Evolutionary conservation across 2,797 vertebrate genomes (phyloP).

Genomic region (Molossus molossus): DNA sequence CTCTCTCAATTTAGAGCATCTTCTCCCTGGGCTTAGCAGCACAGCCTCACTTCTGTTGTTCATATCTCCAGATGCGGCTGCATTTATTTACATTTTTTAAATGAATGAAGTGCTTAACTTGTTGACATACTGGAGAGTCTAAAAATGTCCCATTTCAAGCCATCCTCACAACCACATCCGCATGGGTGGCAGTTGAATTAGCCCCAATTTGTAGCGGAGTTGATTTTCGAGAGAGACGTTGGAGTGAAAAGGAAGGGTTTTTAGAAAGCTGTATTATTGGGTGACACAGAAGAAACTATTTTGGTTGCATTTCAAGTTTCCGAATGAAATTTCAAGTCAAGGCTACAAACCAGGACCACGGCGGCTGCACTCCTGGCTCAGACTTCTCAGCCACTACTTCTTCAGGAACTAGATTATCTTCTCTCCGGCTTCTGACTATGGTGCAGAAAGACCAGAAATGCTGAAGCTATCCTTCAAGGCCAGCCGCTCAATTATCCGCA

Average conservation of each 20-base stretch:
- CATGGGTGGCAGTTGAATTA: conserved; percentile 5
- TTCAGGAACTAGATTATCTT: neutral
- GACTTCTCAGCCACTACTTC: neutral
- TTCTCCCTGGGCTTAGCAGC: conserved; percentile 40
- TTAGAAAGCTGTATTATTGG: conserved; percentile 62
- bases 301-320: conserved; percentile 71
- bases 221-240: conserved; percentile 74
- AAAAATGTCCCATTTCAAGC: conserved; percentile 66
- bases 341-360: neutral
- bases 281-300: conserved; percentile 68
- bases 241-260: conserved; percentile 61
- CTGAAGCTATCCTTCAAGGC: neutral
- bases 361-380: neutral
- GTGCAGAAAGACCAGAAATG: neutral
- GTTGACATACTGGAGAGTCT: conserved; percentile 69
- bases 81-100: conserved; percentile 83
- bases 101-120: conserved; percentile 77
- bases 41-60: conserved; percentile 52
- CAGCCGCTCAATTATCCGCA: neutral
- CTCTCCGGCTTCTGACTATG: neutral
- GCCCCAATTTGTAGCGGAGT: neutral
- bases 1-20: conserved; percentile 35
- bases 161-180: conserved; percentile 53
- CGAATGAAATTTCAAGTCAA: conserved; percentile 71
- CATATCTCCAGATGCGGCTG: conserved; percentile 69